Conservation (phyloP, 2,888 invertebrate genomes). For the Steinernema scapterisci region DNA sequence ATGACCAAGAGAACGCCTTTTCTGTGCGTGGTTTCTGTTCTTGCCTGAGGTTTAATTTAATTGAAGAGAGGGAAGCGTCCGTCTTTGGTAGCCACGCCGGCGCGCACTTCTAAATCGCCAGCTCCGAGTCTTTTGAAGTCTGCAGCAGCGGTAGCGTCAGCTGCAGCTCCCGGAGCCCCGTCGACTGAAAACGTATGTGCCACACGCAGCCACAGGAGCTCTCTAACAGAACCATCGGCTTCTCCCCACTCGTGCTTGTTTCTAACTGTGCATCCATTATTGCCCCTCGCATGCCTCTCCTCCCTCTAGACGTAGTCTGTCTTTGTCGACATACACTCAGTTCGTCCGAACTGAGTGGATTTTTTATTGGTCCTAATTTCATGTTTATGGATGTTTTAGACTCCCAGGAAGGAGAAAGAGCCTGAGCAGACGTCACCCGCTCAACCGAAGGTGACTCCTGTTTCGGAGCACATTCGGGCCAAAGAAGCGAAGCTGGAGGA, state of each 20-base stretch:
- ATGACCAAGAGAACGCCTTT: not conserved
- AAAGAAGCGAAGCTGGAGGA: constrained; percentile 1
- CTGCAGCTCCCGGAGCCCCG: not conserved
- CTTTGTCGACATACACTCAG: not conserved
- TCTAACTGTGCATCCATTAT: not conserved
- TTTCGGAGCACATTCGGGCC: not conserved
- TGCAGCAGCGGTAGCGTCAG: not conserved
- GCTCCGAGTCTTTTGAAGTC: not conserved
- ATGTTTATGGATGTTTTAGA: not conserved
- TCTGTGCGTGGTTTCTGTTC: too few relatives aligned
- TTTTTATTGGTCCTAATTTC: not conserved
- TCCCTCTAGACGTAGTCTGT: not conserved
- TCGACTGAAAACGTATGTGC: constrained; percentile 20
- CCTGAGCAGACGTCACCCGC: not conserved
- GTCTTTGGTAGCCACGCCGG: constrained; percentile 13
- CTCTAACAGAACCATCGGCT: not conserved
- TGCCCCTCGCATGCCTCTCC: not conserved
- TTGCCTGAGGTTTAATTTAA: not conserved
- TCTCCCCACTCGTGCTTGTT: constrained; percentile 2
- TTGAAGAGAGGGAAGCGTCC: constrained; percentile 23
- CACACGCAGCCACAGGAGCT: not conserved
- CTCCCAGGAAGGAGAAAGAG: constrained; percentile 10
- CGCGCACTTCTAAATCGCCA: not conserved
- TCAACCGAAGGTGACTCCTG: not conserved
- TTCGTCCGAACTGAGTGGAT: too few relatives aligned